Evolutionary conservation across 2,888 invertebrate genomes (phyloP), one percentile per base, ranked within the genome.

Genomic region (Pinctada fucata): DNA sequence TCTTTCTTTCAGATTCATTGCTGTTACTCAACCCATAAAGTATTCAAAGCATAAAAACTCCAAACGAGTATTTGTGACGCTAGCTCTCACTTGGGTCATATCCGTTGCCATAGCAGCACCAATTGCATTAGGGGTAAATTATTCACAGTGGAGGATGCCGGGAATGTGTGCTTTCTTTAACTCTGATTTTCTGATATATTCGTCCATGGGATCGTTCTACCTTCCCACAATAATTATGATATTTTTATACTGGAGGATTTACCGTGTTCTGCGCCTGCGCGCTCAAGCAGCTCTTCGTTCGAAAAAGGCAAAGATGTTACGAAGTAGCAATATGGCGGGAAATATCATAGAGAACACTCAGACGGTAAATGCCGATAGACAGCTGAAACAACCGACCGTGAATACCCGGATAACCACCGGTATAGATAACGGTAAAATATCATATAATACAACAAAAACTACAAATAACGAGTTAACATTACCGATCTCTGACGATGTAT

Each of bases 171-270:
- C 97, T 88, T 99, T 99, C 94, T 98, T 98, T 94, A 99, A 98
- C 93, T 96, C 97, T 86, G 97, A 98, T 94, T 99, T 99, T 93
- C 97, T 99, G 92, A 96, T 99, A 91, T 98, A 97, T 94, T 99
- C 99, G 13, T 99, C 99, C 76, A 94, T 99, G 87, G 97, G 97
- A 86, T 99, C 99, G 90, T 99, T 99, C 95, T 99, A 98, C 94
- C 98, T 99, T 90, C 99, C 99, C 97, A 99, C 91, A 93, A 96
- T 98, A 92, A 97, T 99, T 92, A 99, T 99, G 98, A 97, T 99
- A 93, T 97, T 97, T 93, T 95, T 99, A 79, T 99, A 99, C 93
- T 98, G 97, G 94, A 96, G 95, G 94, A 99, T 99, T 93, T 99
- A 99, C 94, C 96, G 96, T 95, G 98, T 98, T 88, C 88, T 94